Evolutionary conservation across 92 coral and sea anemone genomes (phyloP).

Genomic region (Chrysogorgia sp.): DNA sequence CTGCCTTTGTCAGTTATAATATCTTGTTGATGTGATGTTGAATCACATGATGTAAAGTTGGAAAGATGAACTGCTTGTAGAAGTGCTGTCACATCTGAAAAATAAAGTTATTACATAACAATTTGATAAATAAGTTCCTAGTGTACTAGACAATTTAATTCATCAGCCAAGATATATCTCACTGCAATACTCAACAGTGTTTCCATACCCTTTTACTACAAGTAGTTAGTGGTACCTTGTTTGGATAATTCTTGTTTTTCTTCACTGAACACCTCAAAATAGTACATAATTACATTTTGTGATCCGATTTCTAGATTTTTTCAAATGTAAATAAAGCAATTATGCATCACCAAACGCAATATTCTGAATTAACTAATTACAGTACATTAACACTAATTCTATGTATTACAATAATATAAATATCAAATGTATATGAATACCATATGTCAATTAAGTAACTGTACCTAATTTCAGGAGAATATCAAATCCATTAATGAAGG

Average conservation of each 20-base stretch:
- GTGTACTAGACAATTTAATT: no score
- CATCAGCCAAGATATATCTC: no score
- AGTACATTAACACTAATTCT: no score
- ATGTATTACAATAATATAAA: not conserved
- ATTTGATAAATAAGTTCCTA: no score
- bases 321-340: no score
- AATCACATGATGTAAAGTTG: not conserved
- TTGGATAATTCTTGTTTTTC: conserved; percentile 1
- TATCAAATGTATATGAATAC: not conserved
- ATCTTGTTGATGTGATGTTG: not conserved
- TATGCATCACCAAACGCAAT: no score
- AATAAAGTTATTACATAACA: no score
- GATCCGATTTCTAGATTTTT: conserved; percentile 18
- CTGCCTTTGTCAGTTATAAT: not conserved
- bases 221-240: no score
- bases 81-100: no score
- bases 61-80: not conserved
- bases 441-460: not conserved
- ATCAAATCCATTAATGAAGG: conserved; percentile 36
- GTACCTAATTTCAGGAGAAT: conserved; percentile 34
- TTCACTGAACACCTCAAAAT: conserved; percentile 25
- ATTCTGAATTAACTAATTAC: no score
- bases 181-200: no score
- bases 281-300: conserved; percentile 11
- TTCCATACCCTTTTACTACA: no score